Evolutionary conservation across 1,140 invertebrate genomes (phyloP).

Genomic region (Battus philenor): DNA sequence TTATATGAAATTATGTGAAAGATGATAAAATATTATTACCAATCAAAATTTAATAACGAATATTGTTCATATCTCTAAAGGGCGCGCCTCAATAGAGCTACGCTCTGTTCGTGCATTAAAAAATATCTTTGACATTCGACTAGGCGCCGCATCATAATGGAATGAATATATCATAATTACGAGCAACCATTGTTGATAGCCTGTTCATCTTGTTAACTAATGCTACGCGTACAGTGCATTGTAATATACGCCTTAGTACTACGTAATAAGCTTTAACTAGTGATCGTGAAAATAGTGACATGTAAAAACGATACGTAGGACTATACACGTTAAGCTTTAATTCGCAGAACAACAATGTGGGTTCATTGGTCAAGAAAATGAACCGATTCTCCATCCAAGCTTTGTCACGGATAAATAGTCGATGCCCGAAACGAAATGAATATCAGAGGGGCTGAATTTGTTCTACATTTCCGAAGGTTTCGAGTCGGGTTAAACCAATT

Average conservation of each 20-base stretch:
- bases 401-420: background rate
- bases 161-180: slow-evolving; percentile 14
- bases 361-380: slow-evolving; percentile 1
- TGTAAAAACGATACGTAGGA: no score
- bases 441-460: slow-evolving; percentile 3
- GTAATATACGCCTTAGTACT: background rate
- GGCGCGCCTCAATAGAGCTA: background rate
- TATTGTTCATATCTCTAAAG: no score
- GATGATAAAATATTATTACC: no score
- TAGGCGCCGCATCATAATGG: slow-evolving; percentile 4
- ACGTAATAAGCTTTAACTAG: background rate
- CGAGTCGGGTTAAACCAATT: no score
- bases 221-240: background rate
- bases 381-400: background rate
- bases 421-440: slow-evolving; percentile 4
- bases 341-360: background rate
- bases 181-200: slow-evolving; percentile 10
- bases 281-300: no score
- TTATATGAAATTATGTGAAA: no score
- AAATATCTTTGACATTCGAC: slow-evolving; percentile 10
- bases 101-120: background rate
- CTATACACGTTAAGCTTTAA: slow-evolving; percentile 1
- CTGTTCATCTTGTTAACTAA: slow-evolving; percentile 11
- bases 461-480: no score
- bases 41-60: no score